A percentile compares a stretch with the other conserved stretches of the same genome.
Conservation (phyloP, 2,888 invertebrate species). For the Creontiades dilutus region DNA sequence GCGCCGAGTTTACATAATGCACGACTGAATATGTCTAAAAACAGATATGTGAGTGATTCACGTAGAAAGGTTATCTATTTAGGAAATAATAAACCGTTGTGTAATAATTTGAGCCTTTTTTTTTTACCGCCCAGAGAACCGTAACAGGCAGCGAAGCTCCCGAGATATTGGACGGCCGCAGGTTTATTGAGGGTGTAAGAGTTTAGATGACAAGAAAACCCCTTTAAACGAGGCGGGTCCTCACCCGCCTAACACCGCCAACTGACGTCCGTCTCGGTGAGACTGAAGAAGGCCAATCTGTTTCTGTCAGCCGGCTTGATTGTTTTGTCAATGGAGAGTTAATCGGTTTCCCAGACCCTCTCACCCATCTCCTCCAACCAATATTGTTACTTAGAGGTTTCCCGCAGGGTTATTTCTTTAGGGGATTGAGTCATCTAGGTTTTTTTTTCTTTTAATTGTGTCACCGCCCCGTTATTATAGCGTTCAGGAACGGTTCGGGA, state of each 20-base stretch:
- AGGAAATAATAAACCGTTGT: too few species aligned
- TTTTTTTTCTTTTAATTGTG: not conserved
- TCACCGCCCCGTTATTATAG: not conserved
- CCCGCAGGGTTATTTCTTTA: not conserved
- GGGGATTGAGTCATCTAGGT: not conserved
- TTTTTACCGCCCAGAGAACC: not conserved
- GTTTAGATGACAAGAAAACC: conserved; percentile 36
- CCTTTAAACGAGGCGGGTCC: not conserved
- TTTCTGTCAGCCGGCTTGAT: conserved; percentile 20
- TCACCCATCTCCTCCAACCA: not conserved
- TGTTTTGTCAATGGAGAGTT: conserved; percentile 25
- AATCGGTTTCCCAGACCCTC: conserved; percentile 1
- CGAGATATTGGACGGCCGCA: not conserved
- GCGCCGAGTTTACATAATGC: too few species aligned
- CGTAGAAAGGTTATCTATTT: too few species aligned
- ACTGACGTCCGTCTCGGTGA: not conserved
- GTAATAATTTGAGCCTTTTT: too few species aligned
- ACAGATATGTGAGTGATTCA: too few species aligned
- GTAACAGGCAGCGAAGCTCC: not conserved
- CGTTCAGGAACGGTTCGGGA: not conserved
- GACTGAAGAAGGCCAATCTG: conserved; percentile 36
- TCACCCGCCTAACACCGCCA: not conserved
- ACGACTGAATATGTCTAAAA: too few species aligned
- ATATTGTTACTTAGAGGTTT: conserved; percentile 33
- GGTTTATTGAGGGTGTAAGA: conserved; percentile 35